phyloP scores from a whole-genome alignment of 1,140 invertebrate genomes.

The Lepeophtheirus salmonis region DNA sequence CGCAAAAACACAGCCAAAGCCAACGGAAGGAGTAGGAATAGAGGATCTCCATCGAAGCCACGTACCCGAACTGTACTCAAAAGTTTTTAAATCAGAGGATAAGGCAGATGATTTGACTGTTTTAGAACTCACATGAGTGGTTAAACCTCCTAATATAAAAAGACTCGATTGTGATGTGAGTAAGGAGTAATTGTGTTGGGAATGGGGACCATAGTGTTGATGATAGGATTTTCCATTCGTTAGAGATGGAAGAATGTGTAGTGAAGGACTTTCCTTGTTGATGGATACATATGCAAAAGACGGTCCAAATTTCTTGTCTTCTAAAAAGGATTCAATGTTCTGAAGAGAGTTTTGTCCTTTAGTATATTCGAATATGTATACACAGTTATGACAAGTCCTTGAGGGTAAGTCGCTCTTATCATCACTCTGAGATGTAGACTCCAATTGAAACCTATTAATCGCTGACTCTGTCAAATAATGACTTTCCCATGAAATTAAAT shows the following conservation, averaged over 20 bases:
- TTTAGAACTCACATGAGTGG: neutral
- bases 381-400: neutral
- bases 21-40: neutral
- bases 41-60: neutral
- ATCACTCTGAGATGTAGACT: no score
- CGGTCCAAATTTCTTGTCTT: neutral
- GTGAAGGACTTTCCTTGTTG: neutral
- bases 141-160: neutral
- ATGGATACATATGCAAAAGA: neutral
- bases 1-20: neutral
- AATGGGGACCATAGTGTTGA: neutral
- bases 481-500: neutral
- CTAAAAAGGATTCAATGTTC: neutral
- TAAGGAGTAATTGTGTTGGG: neutral
- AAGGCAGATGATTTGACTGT: neutral
- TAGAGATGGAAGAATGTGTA: neutral
- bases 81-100: neutral
- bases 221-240: neutral
- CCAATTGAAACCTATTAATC: neutral
- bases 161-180: neutral
- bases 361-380: neutral
- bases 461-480: neutral
- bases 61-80: neutral
- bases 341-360: neutral
- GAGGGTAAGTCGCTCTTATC: neutral